Evolutionary conservation across 2,797 vertebrate genomes (phyloP), one percentile per base, ranked within the genome.

Genomic region (Coccyzus lansbergi): DNA sequence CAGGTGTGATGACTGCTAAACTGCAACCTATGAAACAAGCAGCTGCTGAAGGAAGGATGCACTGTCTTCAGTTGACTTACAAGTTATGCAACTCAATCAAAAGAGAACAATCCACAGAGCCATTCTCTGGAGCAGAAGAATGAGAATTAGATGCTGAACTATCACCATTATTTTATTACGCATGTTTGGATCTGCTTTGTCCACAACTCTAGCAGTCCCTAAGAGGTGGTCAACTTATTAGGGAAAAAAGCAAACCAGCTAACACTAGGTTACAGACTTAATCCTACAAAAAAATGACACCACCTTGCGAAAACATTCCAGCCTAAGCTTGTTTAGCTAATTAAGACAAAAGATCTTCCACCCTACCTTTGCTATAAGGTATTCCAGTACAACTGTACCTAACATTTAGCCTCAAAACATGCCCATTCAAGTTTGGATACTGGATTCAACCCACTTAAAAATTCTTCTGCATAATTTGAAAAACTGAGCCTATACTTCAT

Each of bases 281-380:
- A 92, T 87, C 40, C 88, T 88, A 44, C 4, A 92, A 86, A 95
- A 92, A 92, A 93, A 68, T 1, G 36, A 81, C 80, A 88, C 46
- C 15, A 4, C 94, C 88, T 92, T 92, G 62, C 4, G 5, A 94
- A 95, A 84, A 96, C 79, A 80, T 92, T 93, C 96, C 64, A 94
- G 95, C 80, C 96, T 84, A 90, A 86, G 93, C 97, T 94, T 95
- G 97, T 91, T 97, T 90, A 67, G 53, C 72, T 65, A 94, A 95
- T 91, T 91, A 94, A 91, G 86, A 82, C 85, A 88, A 88, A 92
- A 91, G 65, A 86, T 92, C 87, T 96, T 94, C 86, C 91, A 93
- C 69, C 92, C 86, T 95, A 63, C 75, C 84, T 88, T 91, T 77
- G 83, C 88, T 95, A 77, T n/a, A 95, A 96, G 63, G 88, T 91